Conservation (phyloP, 2,113 vertebrate species). For the Hystrix brachyura region DNA sequence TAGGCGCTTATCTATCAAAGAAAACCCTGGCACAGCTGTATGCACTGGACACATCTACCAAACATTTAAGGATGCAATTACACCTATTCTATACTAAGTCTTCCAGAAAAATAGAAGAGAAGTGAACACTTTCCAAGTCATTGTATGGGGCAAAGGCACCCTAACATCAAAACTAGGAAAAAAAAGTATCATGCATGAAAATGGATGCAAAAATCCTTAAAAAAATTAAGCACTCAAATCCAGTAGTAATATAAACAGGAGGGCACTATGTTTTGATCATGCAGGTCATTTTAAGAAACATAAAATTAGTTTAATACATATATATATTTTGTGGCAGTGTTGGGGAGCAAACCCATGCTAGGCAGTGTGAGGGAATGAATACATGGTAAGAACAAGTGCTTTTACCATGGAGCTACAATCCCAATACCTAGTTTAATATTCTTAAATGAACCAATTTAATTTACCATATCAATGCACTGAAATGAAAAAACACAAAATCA, state of each 20-base stretch:
- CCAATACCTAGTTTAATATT: no score
- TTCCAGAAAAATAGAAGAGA: neutral
- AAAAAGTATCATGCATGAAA: neutral
- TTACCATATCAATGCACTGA: neutral
- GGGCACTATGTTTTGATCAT: neutral
- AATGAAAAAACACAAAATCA: neutral
- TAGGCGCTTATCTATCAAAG: no score
- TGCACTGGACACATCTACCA: neutral
- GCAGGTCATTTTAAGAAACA: neutral
- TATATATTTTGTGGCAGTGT: no score
- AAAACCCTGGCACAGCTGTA: neutral
- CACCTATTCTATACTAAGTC: neutral
- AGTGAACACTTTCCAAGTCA: neutral
- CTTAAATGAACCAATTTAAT: neutral
- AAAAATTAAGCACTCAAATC: neutral
- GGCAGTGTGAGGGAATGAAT: no score
- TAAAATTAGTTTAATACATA: neutral
- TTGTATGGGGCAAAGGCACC: neutral
- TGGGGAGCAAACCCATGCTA: no score
- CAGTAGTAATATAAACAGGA: neutral
- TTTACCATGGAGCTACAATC: no score
- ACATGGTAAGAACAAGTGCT: no score
- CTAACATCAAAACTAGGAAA: neutral
- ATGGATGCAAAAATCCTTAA: neutral
- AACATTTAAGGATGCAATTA: neutral